Evolutionary conservation across 2,888 invertebrate genomes (phyloP), one percentile per base, ranked within the genome.

Genomic region (Acleris holmiana): DNA sequence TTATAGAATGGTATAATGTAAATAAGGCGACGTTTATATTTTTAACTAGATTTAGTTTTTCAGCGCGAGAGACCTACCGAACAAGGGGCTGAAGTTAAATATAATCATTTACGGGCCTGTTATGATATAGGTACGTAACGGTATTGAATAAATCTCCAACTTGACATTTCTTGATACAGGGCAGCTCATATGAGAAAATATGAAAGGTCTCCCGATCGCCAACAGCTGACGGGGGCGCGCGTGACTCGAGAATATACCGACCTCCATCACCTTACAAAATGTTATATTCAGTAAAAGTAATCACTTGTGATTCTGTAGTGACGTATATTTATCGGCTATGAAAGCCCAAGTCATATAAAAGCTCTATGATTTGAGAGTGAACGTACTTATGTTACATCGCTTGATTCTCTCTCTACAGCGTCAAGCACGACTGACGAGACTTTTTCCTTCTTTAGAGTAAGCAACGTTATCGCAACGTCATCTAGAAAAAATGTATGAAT

Each of bases 81-180:
- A 25, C 8, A 7, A 29, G 8, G 29, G 8, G 8, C 0, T 29
- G 8, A 29, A 8, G 29, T 29, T 8, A 29, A 29, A 29, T 29
- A 29, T 29, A 29, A 8, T 2, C 29, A 29, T 29, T 29, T 29
- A 29, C 29, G 29, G 29, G 29, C 29, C 35, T 13, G 51, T 51
- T 19, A 19, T 35, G 18, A 35, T 51, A 51, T 29, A 51, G 10
- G 18, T 50, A 65, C 29, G 59, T 53, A 29, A 48, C n/a, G 61
- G 55, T 60, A 65, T 60, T 60, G 65, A 65, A 65, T 55, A 41
- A 49, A 44, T 21, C 55, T 65, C 65, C 59, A 60, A 60, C 49
- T 55, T 65, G 65, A 65, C 65, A 55, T 65, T 46, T 60, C 50
- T 65, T 65, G 65, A 65, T 65, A 65, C 65, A 65, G 54, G 59